Evolutionary conservation across 1,140 invertebrate genomes (phyloP).

Genomic region (Aethina tumida): DNA sequence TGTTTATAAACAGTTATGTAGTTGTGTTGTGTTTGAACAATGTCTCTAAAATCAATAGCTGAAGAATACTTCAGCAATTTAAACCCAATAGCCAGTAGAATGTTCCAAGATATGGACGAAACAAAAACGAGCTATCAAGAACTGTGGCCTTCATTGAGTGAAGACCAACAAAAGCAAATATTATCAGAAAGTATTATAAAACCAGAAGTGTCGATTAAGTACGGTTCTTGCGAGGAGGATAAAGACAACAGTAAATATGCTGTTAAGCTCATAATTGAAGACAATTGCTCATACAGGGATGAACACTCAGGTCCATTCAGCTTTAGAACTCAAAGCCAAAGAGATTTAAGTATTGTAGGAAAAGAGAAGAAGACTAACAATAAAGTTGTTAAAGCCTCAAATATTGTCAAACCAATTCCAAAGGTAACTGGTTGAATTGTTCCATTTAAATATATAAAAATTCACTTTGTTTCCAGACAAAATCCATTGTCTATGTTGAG

Average conservation of each 20-base stretch:
- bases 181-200: conserved; percentile 67
- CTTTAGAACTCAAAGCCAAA: conserved; percentile 67
- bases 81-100: conserved; percentile 56
- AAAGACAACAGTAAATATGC: conserved; percentile 39
- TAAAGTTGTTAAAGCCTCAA: neutral
- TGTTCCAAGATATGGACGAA: conserved; percentile 56
- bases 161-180: conserved; percentile 59
- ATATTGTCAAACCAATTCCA: conserved; percentile 11
- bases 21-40: conserved; percentile 13
- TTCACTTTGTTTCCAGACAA: neutral
- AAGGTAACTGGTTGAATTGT: conserved; percentile 10
- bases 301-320: conserved; percentile 71
- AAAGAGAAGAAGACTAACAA: conserved; percentile 21
- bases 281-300: conserved; percentile 51
- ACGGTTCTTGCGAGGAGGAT: conserved; percentile 41
- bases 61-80: conserved; percentile 61
- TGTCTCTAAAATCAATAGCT: conserved; percentile 37
- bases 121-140: conserved; percentile 59
- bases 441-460: conserved; percentile 6
- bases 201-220: conserved; percentile 59
- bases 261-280: conserved; percentile 40
- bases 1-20: conserved; percentile 5
- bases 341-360: conserved; percentile 51
- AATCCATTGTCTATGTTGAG: conserved; percentile 5
- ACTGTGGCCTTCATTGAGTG: conserved; percentile 54